Evolutionary conservation across 2,888 invertebrate species (phyloP).

Genomic region (Epinotia nisella): DNA sequence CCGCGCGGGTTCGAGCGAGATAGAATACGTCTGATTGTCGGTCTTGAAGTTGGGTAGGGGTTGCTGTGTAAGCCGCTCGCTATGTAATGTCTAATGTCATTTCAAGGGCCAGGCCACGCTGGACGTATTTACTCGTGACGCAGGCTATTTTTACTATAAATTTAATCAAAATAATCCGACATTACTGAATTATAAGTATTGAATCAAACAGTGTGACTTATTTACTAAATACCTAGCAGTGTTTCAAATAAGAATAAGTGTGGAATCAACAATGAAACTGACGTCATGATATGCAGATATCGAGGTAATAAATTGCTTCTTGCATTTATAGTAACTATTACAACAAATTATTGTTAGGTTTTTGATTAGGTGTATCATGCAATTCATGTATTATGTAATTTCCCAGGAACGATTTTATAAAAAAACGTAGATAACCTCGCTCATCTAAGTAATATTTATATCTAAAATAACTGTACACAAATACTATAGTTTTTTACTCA

Average conservation of each 20-base stretch:
- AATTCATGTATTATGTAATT: neutral
- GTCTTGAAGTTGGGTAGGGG: neutral
- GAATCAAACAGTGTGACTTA: neutral
- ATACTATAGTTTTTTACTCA: neutral
- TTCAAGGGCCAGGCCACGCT: constrained; percentile 23
- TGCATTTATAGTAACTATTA: neutral
- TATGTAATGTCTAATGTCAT: constrained; percentile 6
- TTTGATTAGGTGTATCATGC: too few relatives aligned
- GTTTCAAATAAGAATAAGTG: neutral
- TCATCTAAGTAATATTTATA: too few relatives aligned
- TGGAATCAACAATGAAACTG: neutral
- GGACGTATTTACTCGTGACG: constrained; percentile 10
- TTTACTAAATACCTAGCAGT: neutral
- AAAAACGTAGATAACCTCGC: neutral
- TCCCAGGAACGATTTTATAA: neutral
- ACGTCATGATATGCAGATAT: constrained; percentile 5
- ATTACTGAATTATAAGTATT: neutral
- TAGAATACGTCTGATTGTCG: neutral
- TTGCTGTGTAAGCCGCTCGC: constrained; percentile 6
- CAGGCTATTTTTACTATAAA: neutral
- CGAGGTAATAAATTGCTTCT: constrained; percentile 16
- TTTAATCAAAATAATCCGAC: neutral
- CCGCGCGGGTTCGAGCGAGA: constrained; percentile 17
- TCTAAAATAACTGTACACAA: neutral
- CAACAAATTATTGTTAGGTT: neutral